A percentile compares a stretch with the other conserved stretches of the same genome.
Conservation (phyloP, 2,797 vertebrate species). For the Acanthurus leucopareius region DNA sequence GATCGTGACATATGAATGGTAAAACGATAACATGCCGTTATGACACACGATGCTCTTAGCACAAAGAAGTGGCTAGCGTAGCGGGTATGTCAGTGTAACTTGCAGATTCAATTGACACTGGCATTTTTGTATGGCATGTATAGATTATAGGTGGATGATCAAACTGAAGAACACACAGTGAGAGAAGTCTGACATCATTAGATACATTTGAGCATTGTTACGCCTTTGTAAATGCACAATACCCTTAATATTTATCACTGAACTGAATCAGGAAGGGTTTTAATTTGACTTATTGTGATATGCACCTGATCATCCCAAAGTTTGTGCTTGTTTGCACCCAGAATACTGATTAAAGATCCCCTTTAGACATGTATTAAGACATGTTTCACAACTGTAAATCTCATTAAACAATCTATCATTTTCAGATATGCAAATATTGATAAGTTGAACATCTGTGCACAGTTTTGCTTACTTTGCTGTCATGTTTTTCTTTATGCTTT, state of each 20-base stretch:
- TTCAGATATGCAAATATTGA: no score
- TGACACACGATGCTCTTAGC: constrained; percentile 8
- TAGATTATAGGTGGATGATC: constrained; percentile 30
- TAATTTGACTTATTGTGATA: no score
- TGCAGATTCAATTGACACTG: constrained; percentile 14
- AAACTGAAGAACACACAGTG: not conserved
- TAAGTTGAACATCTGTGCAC: no score
- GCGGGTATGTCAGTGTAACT: not conserved
- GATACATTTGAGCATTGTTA: not conserved
- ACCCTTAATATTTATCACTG: constrained; percentile 17
- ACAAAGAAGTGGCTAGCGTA: constrained; percentile 5
- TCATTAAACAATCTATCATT: no score
- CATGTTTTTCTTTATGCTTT: no score
- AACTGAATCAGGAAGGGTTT: not conserved
- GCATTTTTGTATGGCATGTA: constrained; percentile 32
- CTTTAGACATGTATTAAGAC: no score
- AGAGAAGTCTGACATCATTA: not conserved
- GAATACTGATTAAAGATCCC: no score
- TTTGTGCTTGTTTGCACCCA: not conserved
- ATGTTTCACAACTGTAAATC: no score
- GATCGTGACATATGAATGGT: constrained; percentile 9
- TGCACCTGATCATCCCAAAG: no score
- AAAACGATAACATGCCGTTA: constrained; percentile 6
- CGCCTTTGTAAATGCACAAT: not conserved
- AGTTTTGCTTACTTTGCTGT: no score